These are phyloP conservation scores for Peromyscus maniculatus DNA, from an alignment of 2,113 vertebrate species.

Conservation along the genomic window DNA sequence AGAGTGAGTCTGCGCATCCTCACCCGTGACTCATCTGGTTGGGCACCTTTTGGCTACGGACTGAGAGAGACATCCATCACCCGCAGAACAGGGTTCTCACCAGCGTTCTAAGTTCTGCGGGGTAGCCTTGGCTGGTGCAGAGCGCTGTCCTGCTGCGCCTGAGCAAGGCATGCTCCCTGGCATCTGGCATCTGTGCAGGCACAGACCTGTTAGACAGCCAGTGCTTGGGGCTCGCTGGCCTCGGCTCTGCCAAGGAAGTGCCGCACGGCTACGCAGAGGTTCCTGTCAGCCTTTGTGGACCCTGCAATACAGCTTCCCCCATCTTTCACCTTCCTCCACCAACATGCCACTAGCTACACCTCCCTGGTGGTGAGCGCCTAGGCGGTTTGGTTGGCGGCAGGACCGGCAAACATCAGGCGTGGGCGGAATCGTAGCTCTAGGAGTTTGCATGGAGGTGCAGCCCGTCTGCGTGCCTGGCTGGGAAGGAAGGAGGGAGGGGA, in stretches of 20 bases:
- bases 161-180: constrained; percentile 27
- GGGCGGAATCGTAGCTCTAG: constrained; percentile 70
- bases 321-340: constrained; percentile 9
- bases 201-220: constrained; percentile 66
- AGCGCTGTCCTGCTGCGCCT: neutral
- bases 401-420: constrained; percentile 68
- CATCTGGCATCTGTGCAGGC: constrained; percentile 40
- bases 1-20: neutral
- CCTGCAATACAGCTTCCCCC: neutral
- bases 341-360: constrained; percentile 28
- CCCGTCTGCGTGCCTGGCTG: constrained; percentile 63
- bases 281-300: constrained; percentile 46
- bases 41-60: neutral
- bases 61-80: neutral
- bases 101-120: constrained; percentile 11
- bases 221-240: constrained; percentile 30
- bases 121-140: neutral
- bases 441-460: constrained; percentile 77
- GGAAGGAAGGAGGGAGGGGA: constrained; percentile 65
- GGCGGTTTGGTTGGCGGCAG: constrained; percentile 74
- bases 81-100: neutral
- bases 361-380: constrained; percentile 27
- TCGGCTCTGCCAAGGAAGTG: neutral
- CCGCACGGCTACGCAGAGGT: constrained; percentile 26
- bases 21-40: neutral